Evolutionary conservation across 1,140 invertebrate species (phyloP), one percentile per base, ranked within the genome.

Genomic region (Drosophila neocordata): DNA sequence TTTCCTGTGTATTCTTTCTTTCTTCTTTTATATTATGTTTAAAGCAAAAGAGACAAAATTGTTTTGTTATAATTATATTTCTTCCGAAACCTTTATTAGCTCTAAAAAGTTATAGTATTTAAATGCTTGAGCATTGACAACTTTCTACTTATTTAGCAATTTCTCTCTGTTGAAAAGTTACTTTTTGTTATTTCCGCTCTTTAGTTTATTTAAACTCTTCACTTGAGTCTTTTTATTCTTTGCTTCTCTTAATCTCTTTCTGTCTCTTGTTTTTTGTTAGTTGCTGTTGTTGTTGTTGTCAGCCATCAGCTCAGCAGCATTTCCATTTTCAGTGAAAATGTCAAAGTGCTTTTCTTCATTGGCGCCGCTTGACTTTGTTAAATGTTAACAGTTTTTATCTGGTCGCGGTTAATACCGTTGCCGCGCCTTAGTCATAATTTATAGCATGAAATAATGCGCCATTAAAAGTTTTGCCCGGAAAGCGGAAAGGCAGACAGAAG

Each of bases 381-480:
- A 87, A 87, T 87, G 82, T 73, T 76, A 87, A 73, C 79, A 74
- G 65, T 82, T 87, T 85, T 81, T 81, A 81, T 87, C 71, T 77
- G 67, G 48, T 24, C 31, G 58, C 67, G 73, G 67, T 77, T 77
- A 77, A 77, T 71, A 66, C 75, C 56, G 56, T 44, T 53, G 65
- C 59, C 18, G 41, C 41, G 75, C 64, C 69, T 88, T 73, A 70
- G 66, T 89, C 74, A 79, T 83, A 88, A 88, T 88, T 88, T 88
- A 88, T 83, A 69, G 76, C 84, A 68, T 65, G 58, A 79, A 83
- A 88, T 88, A 89, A 88, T 88, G 84, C 69, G 79, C 84, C 83
- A 88, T 88, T 88, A 88, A 88, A 88, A 87, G 64, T 88, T 87
- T 88, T 31, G 60, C 65, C 56, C 48, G 65, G 35, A 53, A 66